Percentiles rank a stretch among this genome's conserved stretches.
Conservation (phyloP, 2,113 vertebrate species). For the Eidolon helvum region DNA sequence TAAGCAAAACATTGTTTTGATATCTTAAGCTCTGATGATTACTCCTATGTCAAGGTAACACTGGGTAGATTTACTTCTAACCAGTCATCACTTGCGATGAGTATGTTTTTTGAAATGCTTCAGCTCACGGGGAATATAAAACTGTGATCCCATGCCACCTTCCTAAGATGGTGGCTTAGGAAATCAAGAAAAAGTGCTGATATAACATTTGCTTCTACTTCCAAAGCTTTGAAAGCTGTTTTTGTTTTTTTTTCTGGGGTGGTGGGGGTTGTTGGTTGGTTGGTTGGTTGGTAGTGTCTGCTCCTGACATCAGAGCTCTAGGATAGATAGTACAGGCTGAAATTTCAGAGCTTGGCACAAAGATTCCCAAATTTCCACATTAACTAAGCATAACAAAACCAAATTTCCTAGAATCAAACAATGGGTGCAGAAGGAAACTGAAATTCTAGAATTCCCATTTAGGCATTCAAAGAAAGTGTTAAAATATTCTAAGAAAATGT, state of each 20-base stretch:
- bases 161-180: neutral
- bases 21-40: slow-evolving; percentile 6
- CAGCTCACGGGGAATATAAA: neutral
- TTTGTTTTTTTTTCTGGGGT: too few relatives aligned
- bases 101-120: slow-evolving; percentile 35
- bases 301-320: neutral
- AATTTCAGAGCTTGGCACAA: neutral
- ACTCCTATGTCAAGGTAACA: neutral
- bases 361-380: neutral
- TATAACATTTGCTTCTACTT: neutral
- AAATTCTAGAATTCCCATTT: slow-evolving; percentile 14
- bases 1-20: slow-evolving; percentile 40
- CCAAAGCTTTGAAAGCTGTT: neutral
- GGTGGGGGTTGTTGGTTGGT: too few relatives aligned
- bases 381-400: neutral
- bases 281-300: neutral
- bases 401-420: slow-evolving; percentile 21
- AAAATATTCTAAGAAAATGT: slow-evolving; percentile 17
- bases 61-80: slow-evolving; percentile 5
- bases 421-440: neutral
- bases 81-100: neutral
- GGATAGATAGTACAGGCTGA: neutral
- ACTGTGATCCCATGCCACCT: neutral
- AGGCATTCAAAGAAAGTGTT: neutral
- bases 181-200: neutral